Evolutionary conservation across 2,888 invertebrate genomes (phyloP).

Genomic region (Coleophora flavipennella): DNA sequence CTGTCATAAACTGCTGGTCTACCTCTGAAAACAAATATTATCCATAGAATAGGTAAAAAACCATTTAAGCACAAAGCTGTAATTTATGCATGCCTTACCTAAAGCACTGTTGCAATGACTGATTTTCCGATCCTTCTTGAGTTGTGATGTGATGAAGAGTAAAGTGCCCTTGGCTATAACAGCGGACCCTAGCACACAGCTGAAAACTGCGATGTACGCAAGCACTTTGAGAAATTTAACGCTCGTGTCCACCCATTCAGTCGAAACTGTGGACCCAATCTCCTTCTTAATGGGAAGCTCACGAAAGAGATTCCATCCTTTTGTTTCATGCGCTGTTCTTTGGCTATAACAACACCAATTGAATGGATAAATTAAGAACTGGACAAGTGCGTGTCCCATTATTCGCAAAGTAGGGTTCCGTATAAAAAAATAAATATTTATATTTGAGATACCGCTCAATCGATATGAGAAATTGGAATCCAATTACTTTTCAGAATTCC

Average conservation of each 20-base stretch:
- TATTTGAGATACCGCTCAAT: too few relatives aligned
- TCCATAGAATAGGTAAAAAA: background rate
- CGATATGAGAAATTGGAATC: too few relatives aligned
- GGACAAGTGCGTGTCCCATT: too few relatives aligned
- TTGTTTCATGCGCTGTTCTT: slow-evolving; percentile 67
- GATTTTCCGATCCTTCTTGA: slow-evolving; percentile 68
- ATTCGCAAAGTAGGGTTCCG: too few relatives aligned
- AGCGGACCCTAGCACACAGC: slow-evolving; percentile 76
- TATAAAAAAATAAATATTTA: too few relatives aligned
- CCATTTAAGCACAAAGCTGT: background rate
- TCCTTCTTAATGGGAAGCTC: slow-evolving; percentile 78
- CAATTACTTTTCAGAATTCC: too few relatives aligned
- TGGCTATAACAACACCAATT: slow-evolving; percentile 56
- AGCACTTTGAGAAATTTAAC: slow-evolving; percentile 78
- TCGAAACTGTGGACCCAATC: slow-evolving; percentile 78
- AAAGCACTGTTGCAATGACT: slow-evolving; percentile 73
- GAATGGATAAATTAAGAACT: slow-evolving; percentile 1
- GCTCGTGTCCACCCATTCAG: slow-evolving; percentile 73
- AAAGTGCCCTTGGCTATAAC: slow-evolving; percentile 82
- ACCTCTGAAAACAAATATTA: slow-evolving; percentile 60
- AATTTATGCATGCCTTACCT: slow-evolving; percentile 27
- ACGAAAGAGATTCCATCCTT: slow-evolving; percentile 87
- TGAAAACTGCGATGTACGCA: slow-evolving; percentile 79
- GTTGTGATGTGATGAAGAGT: slow-evolving; percentile 81
- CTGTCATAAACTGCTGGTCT: slow-evolving; percentile 75